Evolutionary conservation across 2,113 vertebrate species (phyloP).

Genomic region (Lamprotornis superbus): DNA sequence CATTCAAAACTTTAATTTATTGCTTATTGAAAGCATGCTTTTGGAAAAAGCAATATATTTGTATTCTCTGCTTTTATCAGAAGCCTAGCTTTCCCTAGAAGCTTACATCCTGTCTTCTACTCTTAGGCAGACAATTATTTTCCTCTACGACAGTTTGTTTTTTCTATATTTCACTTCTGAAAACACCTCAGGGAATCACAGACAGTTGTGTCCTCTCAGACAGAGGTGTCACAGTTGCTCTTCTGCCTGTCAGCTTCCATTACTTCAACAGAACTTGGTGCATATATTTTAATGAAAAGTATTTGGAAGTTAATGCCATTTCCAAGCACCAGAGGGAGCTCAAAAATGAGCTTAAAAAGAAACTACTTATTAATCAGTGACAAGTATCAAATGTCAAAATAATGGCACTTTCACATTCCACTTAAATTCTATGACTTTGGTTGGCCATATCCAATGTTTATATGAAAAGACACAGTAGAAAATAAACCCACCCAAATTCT

Average conservation of each 20-base stretch:
- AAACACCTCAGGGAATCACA: neutral
- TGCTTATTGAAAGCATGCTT: neutral
- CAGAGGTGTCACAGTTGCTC: neutral
- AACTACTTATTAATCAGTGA: neutral
- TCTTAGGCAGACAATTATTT: neutral
- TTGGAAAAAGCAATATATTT: neutral
- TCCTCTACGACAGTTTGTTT: neutral
- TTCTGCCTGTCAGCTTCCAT: neutral
- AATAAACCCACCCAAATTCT: neutral
- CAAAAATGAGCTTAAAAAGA: neutral
- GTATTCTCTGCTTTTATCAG: neutral
- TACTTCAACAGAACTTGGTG: neutral
- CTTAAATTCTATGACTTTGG: neutral
- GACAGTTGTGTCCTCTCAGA: neutral
- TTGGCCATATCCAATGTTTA: neutral
- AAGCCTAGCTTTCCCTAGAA: neutral
- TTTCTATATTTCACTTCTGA: neutral
- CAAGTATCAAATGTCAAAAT: neutral
- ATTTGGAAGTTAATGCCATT: neutral
- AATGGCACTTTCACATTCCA: neutral
- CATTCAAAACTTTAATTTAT: neutral
- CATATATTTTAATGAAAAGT: neutral
- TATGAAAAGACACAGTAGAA: neutral
- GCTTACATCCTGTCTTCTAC: neutral
- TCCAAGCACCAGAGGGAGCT: constrained; percentile 50